phyloP scores from a whole-genome alignment of 2,797 vertebrate species.

The Babyrousa celebensis region DNA sequence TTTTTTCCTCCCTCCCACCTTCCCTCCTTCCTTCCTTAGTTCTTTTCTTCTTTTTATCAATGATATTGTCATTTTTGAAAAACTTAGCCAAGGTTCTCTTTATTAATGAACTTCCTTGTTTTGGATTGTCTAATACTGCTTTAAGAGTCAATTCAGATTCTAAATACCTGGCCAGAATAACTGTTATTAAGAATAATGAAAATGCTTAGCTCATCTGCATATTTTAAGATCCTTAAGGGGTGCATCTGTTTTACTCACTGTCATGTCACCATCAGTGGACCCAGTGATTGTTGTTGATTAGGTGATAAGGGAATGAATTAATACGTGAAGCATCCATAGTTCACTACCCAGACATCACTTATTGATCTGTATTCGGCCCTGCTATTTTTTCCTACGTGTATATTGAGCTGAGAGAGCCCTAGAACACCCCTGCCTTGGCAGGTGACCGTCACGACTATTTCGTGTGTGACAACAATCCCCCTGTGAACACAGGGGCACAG shows the following conservation, averaged over 20 bases:
- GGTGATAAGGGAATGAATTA: not conserved
- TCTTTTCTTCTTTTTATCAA: not conserved
- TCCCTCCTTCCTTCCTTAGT: not conserved
- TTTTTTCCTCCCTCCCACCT: not conserved
- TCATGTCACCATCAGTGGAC: not conserved
- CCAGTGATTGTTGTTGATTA: not conserved
- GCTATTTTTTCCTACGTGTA: not conserved
- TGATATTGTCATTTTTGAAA: not conserved
- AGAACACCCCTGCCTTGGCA: not conserved
- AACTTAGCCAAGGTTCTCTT: not conserved
- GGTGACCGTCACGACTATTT: not conserved
- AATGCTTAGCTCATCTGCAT: not conserved
- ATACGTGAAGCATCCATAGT: not conserved
- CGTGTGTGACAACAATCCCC: rapidly evolving
- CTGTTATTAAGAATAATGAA: not conserved
- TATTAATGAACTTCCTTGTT: not conserved
- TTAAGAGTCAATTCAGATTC: not conserved
- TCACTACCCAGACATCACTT: no score
- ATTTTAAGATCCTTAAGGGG: not conserved
- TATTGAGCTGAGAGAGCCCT: not conserved
- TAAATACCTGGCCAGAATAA: not conserved
- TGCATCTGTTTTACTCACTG: not conserved
- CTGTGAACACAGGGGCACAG: not conserved
- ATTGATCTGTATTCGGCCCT: not conserved
- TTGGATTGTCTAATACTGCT: not conserved